Evolutionary conservation across 2,888 invertebrate genomes (phyloP).

Genomic region (Nomada ruficornis): DNA sequence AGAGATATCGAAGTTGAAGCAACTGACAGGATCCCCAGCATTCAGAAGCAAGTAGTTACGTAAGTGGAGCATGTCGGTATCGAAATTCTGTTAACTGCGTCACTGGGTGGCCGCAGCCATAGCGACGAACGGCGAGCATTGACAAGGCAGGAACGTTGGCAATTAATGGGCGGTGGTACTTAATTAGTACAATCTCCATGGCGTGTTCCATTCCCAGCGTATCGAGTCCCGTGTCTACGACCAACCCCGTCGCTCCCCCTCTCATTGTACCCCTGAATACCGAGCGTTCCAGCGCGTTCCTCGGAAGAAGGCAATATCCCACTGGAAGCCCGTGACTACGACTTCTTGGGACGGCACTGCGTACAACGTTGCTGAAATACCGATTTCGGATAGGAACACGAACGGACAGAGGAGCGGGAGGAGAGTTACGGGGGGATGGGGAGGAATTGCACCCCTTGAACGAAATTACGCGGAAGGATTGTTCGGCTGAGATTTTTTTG

Average conservation of each 20-base stretch:
- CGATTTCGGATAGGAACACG: conserved; percentile 20
- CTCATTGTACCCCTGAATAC: conserved; percentile 54
- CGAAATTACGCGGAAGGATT: too few relatives aligned
- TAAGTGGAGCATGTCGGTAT: conserved; percentile 69
- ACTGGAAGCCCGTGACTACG: conserved; percentile 24
- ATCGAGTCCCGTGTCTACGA: conserved; percentile 46
- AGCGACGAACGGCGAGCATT: conserved; percentile 56
- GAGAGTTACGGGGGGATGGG: not conserved
- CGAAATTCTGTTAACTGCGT: conserved; percentile 68
- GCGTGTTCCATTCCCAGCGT: conserved; percentile 53
- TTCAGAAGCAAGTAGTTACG: conserved; percentile 52
- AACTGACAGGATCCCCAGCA: conserved; percentile 31
- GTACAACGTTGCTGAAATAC: conserved; percentile 35
- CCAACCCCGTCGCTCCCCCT: conserved; percentile 19
- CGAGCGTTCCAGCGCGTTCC: conserved; percentile 49
- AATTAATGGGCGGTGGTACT: conserved; percentile 67
- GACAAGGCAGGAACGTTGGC: conserved; percentile 69
- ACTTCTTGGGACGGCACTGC: conserved; percentile 29
- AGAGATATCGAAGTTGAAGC: conserved; percentile 29
- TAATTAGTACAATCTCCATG: conserved; percentile 70
- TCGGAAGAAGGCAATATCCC: conserved; percentile 62
- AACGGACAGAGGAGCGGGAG: not conserved
- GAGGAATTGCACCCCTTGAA: too few relatives aligned
- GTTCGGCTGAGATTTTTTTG: too few relatives aligned
- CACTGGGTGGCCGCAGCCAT: conserved; percentile 43